phyloP scores from a whole-genome alignment of 2,797 vertebrate species.

The Oreochromis mossambicus region DNA sequence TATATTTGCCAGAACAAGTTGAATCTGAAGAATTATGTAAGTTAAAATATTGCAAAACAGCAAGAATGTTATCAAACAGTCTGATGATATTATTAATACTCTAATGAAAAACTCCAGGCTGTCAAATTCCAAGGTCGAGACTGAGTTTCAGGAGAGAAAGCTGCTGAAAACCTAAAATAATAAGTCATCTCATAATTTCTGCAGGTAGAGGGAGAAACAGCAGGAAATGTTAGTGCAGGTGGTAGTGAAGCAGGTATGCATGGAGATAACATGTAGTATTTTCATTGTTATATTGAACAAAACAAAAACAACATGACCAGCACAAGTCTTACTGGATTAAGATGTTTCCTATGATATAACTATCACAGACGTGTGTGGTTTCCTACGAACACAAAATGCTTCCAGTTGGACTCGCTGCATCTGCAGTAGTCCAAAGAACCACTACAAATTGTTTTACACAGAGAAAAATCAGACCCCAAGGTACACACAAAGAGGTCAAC shows the following conservation, averaged over 20 bases:
- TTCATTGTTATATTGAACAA: not conserved
- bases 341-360: no score
- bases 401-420: not conserved
- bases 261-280: not conserved
- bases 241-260: not conserved
- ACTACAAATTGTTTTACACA: constrained; percentile 8
- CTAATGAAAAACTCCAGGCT: constrained; percentile 20
- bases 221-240: not conserved
- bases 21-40: not conserved
- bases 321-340: not conserved
- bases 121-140: constrained; percentile 5
- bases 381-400: not conserved
- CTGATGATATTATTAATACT: constrained; percentile 37
- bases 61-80: not conserved
- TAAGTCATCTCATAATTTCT: constrained; percentile 4
- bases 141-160: constrained; percentile 2
- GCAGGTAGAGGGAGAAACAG: not conserved
- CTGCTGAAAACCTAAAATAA: constrained; percentile 15
- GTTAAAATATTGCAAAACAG: constrained; percentile 9
- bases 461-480: not conserved
- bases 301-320: not conserved
- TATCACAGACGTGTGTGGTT: not conserved
- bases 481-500: constrained; percentile 36
- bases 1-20: not conserved
- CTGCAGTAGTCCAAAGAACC: not conserved